Base-by-base conservation (phyloP, 53 echinoderm and acorn worm genomes). In the Apostichopus leukothele region DNA sequence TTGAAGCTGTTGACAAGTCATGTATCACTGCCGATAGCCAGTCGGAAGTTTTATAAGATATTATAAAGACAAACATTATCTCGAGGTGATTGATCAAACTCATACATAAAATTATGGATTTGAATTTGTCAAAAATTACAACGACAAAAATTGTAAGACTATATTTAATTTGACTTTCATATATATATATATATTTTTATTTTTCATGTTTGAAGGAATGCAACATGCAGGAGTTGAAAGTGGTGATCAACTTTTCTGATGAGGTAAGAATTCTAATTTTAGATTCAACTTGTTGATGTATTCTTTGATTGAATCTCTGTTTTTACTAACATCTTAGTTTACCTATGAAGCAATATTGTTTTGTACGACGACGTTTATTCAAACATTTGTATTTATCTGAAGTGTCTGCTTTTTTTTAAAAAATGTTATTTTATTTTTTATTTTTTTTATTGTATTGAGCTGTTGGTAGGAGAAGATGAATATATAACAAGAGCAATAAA, bases 201-300 rank as follows among this genome's bases (percentile, higher is more conserved):
- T 19, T 71, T 19, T 18, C 18, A 6, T n/a, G 14, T 79, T 54
- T 79, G 39, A 53, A 79, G 79, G 79, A 79, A 79, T 86, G 71
- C 18, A 63, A 18, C 13, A 54, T 86, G 39, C 25, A 86, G 67
- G 86, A 67, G 19, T 22, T 86, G 39, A 67, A 67, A 59, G 71
- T 23, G 6, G 71, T 51, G 18, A 55, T 88, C 0, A 75, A 74
- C 13, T 74, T 54, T 52, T 75, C 53, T 26, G 73, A 88, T 50
- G 73, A 73, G 75, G 75, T 74, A 76, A 54, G 55, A 50, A 39
- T 39, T 39, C 39, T 39, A 39, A 39, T 39, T 39, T 39, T 39
- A 39, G 3, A 39, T 39, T 39, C 39, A 39, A 39, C 39, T 39
- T 39, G 39, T 39, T 39, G 39, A 39, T 39, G 3, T 39, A 39